phyloP scores from a whole-genome alignment of 2,797 vertebrate genomes.

The Coranthus polyacanthus region DNA sequence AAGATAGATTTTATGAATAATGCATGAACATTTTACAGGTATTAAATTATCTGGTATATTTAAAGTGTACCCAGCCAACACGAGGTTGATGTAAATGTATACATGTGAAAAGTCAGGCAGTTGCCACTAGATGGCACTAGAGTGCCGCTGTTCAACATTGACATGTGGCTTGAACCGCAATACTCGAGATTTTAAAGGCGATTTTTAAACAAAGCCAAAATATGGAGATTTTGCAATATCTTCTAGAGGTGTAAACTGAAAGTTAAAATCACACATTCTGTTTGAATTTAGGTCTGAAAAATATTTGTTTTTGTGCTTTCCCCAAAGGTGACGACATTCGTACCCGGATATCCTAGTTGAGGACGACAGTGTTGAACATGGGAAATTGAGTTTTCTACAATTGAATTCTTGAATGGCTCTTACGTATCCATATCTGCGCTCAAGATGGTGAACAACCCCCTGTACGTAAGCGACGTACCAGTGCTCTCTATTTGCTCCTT shows the following conservation, averaged over 20 bases:
- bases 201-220: too few relatives aligned
- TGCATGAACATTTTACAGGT: too few relatives aligned
- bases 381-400: constrained; percentile 71
- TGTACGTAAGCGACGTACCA: constrained; percentile 63
- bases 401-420: constrained; percentile 57
- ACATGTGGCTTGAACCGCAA: background rate
- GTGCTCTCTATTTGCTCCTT: constrained; percentile 60
- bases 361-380: constrained; percentile 32
- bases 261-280: accelerated
- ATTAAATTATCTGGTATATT: constrained; percentile 2
- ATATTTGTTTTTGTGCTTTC: background rate
- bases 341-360: constrained; percentile 78
- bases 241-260: background rate
- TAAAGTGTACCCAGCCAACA: too few relatives aligned
- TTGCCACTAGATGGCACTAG: constrained; percentile 61
- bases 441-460: accelerated
- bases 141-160: constrained; percentile 5
- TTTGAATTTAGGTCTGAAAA: background rate
- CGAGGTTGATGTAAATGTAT: accelerated
- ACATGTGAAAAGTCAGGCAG: background rate
- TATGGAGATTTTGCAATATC: too few relatives aligned
- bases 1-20: too few relatives aligned
- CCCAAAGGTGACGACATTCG: constrained; percentile 26
- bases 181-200: too few relatives aligned
- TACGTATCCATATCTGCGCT: constrained; percentile 58